Conservation (phyloP, 2,888 invertebrate species). For the Aspidiotus rigidus region DNA sequence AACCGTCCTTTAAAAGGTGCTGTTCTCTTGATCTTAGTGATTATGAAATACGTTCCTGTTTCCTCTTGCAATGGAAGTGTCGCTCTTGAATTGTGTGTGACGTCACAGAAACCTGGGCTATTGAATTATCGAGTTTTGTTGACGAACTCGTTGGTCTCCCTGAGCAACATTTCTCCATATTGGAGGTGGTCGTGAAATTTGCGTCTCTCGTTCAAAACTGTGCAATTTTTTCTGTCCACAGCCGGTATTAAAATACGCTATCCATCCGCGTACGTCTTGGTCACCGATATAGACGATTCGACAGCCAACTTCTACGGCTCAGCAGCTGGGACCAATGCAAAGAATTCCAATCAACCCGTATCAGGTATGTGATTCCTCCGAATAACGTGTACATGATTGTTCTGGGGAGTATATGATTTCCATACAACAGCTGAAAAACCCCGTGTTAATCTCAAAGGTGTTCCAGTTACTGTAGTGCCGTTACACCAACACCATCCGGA, state of each 20-base stretch:
- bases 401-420: too few species aligned
- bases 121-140: too few species aligned
- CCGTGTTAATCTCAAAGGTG: constrained; percentile 18
- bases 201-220: neutral
- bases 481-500: constrained; percentile 50
- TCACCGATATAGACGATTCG: constrained; percentile 72
- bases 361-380: constrained; percentile 13
- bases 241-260: constrained; percentile 90
- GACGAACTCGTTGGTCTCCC: neutral
- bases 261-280: constrained; percentile 86
- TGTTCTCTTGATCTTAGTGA: too few species aligned
- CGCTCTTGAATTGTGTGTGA: too few species aligned
- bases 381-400: too few species aligned
- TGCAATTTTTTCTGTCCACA: constrained; percentile 40
- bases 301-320: constrained; percentile 36
- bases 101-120: too few species aligned
- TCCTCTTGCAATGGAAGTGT: too few species aligned
- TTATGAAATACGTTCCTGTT: too few species aligned
- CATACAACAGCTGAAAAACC: too few species aligned
- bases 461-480: constrained; percentile 38
- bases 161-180: too few species aligned
- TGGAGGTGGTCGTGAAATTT: too few species aligned
- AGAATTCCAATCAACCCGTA: constrained; percentile 31
- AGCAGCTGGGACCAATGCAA: constrained; percentile 16
- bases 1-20: too few species aligned